Evolutionary conservation across 2,797 vertebrate genomes (phyloP), one percentile per base, ranked within the genome.

Genomic region (Hypotaenidia okinawae): DNA sequence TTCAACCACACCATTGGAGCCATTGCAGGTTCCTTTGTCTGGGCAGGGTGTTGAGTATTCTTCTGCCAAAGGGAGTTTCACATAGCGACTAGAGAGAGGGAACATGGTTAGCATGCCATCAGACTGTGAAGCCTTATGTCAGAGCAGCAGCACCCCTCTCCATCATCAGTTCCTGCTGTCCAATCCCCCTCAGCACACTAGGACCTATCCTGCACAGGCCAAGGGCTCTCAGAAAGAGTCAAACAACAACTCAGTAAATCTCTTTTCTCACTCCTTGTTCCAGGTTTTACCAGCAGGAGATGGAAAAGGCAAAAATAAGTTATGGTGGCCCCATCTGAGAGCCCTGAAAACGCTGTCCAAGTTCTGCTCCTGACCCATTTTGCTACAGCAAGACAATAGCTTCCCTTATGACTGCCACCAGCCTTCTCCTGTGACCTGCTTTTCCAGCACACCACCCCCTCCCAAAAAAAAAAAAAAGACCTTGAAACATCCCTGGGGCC

Each of bases 1-100:
- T 95, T 99, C 99, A 96, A 97, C 98, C 39, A 98, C 92, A 86
- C 98, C 98, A 49, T 98, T 98, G 28, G 98, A 98, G 91, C 99
- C 98, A 64, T 98, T 98, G 98, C 98, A 98, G 76, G 98, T 96
- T 55, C 97, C 98, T 96, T 94, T 98, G 98, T 94, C 98, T 93
- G 86, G 95, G 86, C 94, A 98, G 82, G 96, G 96, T 77, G 97
- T 95, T 95, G 97, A 97, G 83, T 85, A 96, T 39, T 97, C 97
- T 24, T 98, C 98, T 30, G 93, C 97, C 92, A 98, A 98, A 43
- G 98, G 97, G 39, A 98, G 98, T 94, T 99, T 99, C 84, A 99
- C 98, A 23, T 99, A 99, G 82, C 99, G 99, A 88, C 99, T 99
- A 86, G 85, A 97, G 93, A 76, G 92, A 55, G 41, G 35, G 45